Percentiles rank a stretch among this genome's conserved stretches.
phyloP scores from a whole-genome alignment of 2,113 vertebrate genomes.

The Chloebia gouldiae region DNA sequence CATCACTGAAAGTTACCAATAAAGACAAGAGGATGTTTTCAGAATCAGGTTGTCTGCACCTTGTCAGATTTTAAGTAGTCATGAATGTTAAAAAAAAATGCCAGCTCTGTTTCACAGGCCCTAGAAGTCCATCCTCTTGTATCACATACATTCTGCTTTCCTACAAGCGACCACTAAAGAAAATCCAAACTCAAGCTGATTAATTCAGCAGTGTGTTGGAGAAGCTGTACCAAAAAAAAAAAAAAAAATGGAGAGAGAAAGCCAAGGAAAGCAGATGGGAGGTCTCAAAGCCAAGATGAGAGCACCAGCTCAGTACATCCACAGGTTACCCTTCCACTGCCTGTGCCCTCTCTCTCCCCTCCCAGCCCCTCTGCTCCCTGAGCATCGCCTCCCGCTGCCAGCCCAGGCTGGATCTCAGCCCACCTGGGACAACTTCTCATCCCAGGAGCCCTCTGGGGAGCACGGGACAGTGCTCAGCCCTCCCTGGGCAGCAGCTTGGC shows the following conservation, averaged over 20 bases:
- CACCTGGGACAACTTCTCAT: neutral
- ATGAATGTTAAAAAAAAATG: neutral
- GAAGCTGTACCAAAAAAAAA: neutral
- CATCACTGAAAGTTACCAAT: neutral
- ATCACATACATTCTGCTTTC: neutral
- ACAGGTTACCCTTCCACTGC: neutral
- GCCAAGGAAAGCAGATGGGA: neutral
- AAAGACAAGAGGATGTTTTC: neutral
- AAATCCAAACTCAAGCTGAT: neutral
- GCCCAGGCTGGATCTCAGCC: neutral
- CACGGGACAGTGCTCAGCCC: neutral
- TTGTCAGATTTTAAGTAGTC: neutral
- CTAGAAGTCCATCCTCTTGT: neutral
- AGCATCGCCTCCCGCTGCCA: neutral
- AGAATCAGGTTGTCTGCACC: neutral
- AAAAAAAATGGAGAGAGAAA: neutral
- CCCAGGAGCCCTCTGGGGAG: neutral
- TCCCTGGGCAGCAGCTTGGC: neutral
- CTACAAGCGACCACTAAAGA: neutral
- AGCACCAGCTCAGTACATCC: neutral
- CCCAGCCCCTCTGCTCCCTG: neutral
- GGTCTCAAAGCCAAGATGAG: neutral
- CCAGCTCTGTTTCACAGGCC: neutral
- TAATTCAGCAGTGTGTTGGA: neutral
- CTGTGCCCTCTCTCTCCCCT: neutral